Percentiles rank a stretch among this genome's conserved stretches.
phyloP scores from a whole-genome alignment of 2,113 vertebrate genomes.

The Syrrhaptes paradoxus region DNA sequence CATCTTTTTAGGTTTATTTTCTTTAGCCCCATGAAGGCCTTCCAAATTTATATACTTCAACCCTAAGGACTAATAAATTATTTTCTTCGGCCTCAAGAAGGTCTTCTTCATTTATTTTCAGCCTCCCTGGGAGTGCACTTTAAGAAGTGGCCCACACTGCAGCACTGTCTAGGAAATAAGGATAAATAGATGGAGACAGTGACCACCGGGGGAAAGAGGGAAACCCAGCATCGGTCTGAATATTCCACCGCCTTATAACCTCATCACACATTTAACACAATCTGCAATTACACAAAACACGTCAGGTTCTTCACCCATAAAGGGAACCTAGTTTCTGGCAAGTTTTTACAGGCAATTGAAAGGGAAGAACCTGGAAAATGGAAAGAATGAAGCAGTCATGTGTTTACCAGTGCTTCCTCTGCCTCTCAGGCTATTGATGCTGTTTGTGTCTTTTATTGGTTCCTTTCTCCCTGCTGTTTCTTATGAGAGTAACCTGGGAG shows the following conservation, averaged over 20 bases:
- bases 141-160: background rate
- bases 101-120: constrained; percentile 74
- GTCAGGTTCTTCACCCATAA: background rate
- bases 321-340: background rate
- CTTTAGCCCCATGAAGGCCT: constrained; percentile 60
- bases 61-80: constrained; percentile 70
- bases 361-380: background rate
- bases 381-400: background rate
- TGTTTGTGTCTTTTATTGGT: background rate
- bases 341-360: background rate
- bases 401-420: background rate
- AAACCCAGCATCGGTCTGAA: background rate
- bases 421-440: background rate
- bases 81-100: constrained; percentile 66
- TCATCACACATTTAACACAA: background rate
- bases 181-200: background rate
- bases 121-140: constrained; percentile 45
- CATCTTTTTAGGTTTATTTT: constrained; percentile 73
- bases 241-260: background rate
- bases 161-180: background rate
- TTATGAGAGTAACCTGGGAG: background rate
- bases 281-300: background rate
- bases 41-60: constrained; percentile 65
- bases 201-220: background rate
- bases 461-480: background rate